Evolutionary conservation across 2,888 invertebrate species (phyloP).

Genomic region (Rotaria macrura): DNA sequence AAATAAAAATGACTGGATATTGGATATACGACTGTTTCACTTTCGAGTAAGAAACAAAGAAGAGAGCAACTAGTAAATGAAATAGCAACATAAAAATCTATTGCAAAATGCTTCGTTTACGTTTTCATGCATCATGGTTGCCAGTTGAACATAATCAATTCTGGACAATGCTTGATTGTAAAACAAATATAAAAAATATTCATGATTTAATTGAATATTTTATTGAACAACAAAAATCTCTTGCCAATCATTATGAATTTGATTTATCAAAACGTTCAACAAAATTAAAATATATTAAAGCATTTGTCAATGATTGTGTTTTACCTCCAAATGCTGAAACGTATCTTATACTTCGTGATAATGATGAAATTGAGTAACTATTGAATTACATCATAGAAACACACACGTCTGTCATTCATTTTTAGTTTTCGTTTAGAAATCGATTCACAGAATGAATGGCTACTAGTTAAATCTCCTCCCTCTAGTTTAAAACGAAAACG

Average conservation of each 20-base stretch:
- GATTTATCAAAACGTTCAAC: not conserved
- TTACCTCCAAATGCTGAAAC: not conserved
- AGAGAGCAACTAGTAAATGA: no score
- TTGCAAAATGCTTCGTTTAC: not conserved
- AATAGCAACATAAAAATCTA: no score
- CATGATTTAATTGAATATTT: not conserved
- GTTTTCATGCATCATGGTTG: not conserved
- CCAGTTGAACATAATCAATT: not conserved
- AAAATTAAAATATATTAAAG: not conserved
- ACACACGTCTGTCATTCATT: not conserved
- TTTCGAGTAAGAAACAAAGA: no score
- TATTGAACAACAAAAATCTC: not conserved
- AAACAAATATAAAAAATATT: not conserved
- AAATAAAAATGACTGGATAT: no score
- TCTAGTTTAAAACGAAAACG: not conserved
- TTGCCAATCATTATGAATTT: not conserved
- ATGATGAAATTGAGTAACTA: not conserved
- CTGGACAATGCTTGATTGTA: not conserved
- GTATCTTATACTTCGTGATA: not conserved
- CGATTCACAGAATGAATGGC: not conserved
- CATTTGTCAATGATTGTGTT: not conserved
- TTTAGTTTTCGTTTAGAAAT: slow-evolving; percentile 1
- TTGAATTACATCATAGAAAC: not conserved
- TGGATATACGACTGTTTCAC: no score
- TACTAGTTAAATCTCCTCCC: not conserved